These are phyloP conservation scores for Crambe crambe DNA, from an alignment of 37 sponge, comb jelly and placozoan species.

Conservation along the genomic window DNA sequence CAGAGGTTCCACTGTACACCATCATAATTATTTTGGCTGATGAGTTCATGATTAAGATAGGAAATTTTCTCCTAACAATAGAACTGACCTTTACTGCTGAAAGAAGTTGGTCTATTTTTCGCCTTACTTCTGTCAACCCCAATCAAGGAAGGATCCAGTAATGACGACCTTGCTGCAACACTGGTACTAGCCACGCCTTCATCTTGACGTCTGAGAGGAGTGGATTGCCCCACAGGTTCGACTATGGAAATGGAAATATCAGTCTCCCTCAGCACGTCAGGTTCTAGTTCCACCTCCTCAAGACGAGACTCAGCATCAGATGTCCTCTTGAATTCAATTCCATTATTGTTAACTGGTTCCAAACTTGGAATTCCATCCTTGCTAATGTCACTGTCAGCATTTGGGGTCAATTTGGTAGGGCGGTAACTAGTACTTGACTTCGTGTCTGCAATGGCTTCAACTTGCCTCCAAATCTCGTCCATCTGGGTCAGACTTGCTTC, in stretches of 20 bases:
- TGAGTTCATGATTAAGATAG: too few relatives aligned
- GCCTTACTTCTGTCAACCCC: neutral
- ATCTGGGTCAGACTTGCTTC: slow-evolving; percentile 36
- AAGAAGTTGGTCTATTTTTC: neutral
- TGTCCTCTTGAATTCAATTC: neutral
- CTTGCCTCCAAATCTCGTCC: slow-evolving; percentile 52
- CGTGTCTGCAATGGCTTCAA: slow-evolving; percentile 12
- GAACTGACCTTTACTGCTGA: slow-evolving; percentile 27
- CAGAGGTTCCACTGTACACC: too few relatives aligned
- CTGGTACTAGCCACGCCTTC: neutral
- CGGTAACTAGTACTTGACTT: neutral
- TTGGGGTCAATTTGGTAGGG: neutral
- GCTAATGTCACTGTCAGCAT: neutral
- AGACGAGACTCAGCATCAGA: neutral
- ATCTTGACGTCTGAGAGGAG: neutral
- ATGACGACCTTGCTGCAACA: neutral
- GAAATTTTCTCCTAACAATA: too few relatives aligned
- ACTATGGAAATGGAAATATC: neutral
- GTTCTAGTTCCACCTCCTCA: neutral
- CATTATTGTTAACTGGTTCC: neutral
- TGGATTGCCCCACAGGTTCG: neutral
- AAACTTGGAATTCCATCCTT: neutral
- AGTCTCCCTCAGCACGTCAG: neutral
- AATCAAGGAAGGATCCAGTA: neutral
- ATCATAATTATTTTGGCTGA: too few relatives aligned